Percentiles rank a stretch among this genome's conserved stretches.
These are phyloP conservation scores for Orussus abietinus DNA, from an alignment of 1,140 invertebrate genomes.

Conservation along the genomic window DNA sequence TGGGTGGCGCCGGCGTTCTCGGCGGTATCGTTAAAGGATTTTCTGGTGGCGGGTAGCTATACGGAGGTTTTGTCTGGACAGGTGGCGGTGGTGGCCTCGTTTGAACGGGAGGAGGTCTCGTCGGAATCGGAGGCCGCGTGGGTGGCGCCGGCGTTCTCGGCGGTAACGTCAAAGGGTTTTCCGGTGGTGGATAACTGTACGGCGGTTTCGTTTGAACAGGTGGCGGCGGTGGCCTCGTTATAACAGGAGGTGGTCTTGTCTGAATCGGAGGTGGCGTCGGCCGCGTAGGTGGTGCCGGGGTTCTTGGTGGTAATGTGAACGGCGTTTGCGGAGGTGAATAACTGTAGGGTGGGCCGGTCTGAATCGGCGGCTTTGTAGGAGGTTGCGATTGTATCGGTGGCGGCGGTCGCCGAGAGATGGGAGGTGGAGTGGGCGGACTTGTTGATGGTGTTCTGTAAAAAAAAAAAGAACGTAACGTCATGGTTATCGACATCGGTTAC, in stretches of 20 bases:
- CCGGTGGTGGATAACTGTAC: conserved; percentile 14
- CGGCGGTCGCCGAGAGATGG: conserved; percentile 14
- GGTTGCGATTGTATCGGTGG: conserved; percentile 9
- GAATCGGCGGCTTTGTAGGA: not conserved
- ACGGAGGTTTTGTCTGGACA: conserved; percentile 6
- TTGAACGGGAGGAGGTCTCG: conserved; percentile 2
- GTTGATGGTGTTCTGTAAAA: not conserved
- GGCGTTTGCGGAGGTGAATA: conserved; percentile 17
- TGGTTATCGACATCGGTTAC: not conserved
- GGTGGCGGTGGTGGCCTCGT: conserved; percentile 4
- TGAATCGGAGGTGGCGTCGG: conserved; percentile 7
- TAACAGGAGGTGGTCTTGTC: conserved; percentile 1
- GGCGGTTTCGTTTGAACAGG: conserved; percentile 1
- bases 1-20: conserved; percentile 7
- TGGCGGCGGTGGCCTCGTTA: conserved; percentile 11
- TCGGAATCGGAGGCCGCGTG: not conserved
- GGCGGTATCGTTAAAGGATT: conserved; percentile 1
- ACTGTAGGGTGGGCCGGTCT: conserved; percentile 11
- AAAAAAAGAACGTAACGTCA: no score
- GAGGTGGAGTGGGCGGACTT: conserved; percentile 3
- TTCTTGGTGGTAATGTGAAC: conserved; percentile 12
- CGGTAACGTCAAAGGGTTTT: conserved; percentile 12
- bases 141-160: conserved; percentile 1
- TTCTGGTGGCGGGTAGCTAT: conserved; percentile 14
- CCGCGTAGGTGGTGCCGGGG: conserved; percentile 4